A percentile compares a stretch with the other conserved stretches of the same genome.
phyloP scores from a whole-genome alignment of 1,140 invertebrate species.

The Cylas formicarius region DNA sequence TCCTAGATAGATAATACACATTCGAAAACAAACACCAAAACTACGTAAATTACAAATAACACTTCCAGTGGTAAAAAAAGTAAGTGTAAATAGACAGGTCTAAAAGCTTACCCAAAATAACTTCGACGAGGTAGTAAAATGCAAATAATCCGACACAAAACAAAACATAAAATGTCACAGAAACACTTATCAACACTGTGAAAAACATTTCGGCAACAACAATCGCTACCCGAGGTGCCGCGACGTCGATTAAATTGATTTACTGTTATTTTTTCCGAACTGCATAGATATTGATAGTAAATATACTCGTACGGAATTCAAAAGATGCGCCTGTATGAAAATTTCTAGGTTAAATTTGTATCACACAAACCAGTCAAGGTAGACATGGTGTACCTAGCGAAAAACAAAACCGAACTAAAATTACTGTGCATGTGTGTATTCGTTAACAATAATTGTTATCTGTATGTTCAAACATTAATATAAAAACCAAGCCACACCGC shows the following conservation, averaged over 20 bases:
- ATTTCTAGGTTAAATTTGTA: slow-evolving; percentile 3
- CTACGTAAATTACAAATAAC: too few species aligned
- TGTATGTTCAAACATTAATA: slow-evolving; percentile 7
- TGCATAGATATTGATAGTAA: not conserved
- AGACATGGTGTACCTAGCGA: too few species aligned
- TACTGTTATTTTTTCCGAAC: not conserved
- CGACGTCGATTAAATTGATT: slow-evolving; percentile 10
- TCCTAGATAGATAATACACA: too few species aligned
- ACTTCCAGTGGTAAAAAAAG: too few species aligned
- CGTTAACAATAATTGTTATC: too few species aligned
- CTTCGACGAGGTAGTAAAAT: slow-evolving; percentile 49
- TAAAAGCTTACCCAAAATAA: slow-evolving; percentile 50
- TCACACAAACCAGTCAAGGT: too few species aligned
- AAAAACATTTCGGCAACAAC: slow-evolving; percentile 35
- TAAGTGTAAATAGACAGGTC: too few species aligned
- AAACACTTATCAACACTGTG: slow-evolving; percentile 44
- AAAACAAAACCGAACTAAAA: too few species aligned
- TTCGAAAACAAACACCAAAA: too few species aligned
- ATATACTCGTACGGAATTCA: not conserved
- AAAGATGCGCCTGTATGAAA: not conserved
- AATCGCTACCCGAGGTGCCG: not conserved
- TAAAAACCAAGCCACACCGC: not conserved
- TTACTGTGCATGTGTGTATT: too few species aligned
- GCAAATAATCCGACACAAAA: slow-evolving; percentile 49
- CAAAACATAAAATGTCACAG: slow-evolving; percentile 49